Evolutionary conservation across 2,888 invertebrate genomes (phyloP).

Genomic region (Lamproptera curius): DNA sequence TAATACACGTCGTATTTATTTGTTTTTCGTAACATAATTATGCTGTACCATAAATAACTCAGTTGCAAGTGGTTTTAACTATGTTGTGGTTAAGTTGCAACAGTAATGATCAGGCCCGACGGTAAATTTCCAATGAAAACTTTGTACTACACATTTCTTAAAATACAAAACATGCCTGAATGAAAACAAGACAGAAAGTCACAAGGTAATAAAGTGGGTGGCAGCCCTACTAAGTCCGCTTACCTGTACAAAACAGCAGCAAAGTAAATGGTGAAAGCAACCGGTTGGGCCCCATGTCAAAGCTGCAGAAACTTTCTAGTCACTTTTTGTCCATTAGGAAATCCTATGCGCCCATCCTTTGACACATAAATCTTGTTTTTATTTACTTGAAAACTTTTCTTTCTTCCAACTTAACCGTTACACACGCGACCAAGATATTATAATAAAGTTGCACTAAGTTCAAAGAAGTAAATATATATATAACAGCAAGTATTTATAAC

Average conservation of each 20-base stretch:
- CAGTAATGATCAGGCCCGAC: too few species aligned
- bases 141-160: too few species aligned
- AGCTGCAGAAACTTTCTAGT: slow-evolving; percentile 58
- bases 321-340: slow-evolving; percentile 44
- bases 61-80: too few species aligned
- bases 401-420: slow-evolving; percentile 57
- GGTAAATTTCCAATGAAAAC: too few species aligned
- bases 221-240: slow-evolving; percentile 37
- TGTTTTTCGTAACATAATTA: too few species aligned
- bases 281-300: slow-evolving; percentile 60
- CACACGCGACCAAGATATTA: slow-evolving; percentile 37
- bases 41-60: too few species aligned
- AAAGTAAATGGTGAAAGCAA: slow-evolving; percentile 69
- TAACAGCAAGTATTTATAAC: slow-evolving; percentile 1
- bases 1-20: too few species aligned
- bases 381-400: slow-evolving; percentile 42
- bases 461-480: slow-evolving; percentile 10
- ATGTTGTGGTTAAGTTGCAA: too few species aligned
- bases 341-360: slow-evolving; percentile 63
- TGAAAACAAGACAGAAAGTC: too few species aligned
- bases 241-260: slow-evolving; percentile 73
- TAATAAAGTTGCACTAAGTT: slow-evolving; percentile 25
- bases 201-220: too few species aligned
- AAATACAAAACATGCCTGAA: too few species aligned
- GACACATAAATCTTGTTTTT: slow-evolving; percentile 38